Evolutionary conservation across 1,140 invertebrate genomes (phyloP).

Genomic region (Tetramorium simillimum): DNA sequence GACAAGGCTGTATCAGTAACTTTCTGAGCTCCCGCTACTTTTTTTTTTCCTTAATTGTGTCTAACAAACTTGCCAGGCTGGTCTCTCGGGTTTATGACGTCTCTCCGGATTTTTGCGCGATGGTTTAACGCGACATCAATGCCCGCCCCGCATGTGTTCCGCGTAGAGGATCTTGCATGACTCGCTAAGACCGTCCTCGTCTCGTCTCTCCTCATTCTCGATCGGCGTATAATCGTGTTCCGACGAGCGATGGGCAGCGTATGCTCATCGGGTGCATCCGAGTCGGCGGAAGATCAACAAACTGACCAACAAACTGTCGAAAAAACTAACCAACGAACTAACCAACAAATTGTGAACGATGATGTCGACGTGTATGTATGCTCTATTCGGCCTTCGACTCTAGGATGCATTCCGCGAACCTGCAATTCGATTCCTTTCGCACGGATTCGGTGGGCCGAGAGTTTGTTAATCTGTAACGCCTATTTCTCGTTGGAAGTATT

Average conservation of each 20-base stretch:
- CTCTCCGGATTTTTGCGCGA: constrained; percentile 38
- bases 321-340: background rate
- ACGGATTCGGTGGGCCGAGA: background rate
- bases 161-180: constrained; percentile 43
- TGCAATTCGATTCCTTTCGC: background rate
- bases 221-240: constrained; percentile 58
- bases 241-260: constrained; percentile 65
- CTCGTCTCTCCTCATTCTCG: constrained; percentile 17
- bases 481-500: too few relatives aligned
- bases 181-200: background rate
- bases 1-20: background rate
- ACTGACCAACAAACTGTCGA: constrained; percentile 31
- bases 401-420: constrained; percentile 32
- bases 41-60: background rate
- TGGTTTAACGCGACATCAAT: constrained; percentile 38
- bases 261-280: constrained; percentile 70
- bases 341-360: background rate
- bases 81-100: constrained; percentile 31
- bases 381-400: constrained; percentile 26
- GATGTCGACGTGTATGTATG: constrained; percentile 66
- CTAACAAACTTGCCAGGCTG: constrained; percentile 46
- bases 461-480: background rate
- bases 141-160: background rate
- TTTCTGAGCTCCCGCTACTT: background rate
- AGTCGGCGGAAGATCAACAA: constrained; percentile 66